Evolutionary conservation across 2,113 vertebrate genomes (phyloP).

Genomic region (Budorcas taxicolor): DNA sequence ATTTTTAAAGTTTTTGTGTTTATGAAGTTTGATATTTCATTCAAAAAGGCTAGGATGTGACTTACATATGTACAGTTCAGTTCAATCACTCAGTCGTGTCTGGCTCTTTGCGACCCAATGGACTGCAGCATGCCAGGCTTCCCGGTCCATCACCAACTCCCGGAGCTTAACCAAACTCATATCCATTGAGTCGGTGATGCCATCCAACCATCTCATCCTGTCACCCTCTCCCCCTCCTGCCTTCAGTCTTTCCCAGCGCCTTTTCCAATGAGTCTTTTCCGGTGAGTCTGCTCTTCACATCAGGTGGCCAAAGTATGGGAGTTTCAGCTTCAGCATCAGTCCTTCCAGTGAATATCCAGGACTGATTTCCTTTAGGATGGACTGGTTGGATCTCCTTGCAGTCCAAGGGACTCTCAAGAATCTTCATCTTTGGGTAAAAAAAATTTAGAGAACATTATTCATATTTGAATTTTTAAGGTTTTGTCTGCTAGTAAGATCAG

Average conservation of each 20-base stretch:
- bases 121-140: not conserved
- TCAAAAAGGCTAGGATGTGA: not conserved
- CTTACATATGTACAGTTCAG: not conserved
- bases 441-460: not conserved
- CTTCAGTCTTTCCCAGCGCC: not conserved
- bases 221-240: not conserved
- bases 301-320: not conserved
- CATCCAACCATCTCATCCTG: not conserved
- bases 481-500: not conserved
- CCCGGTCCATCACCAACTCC: not conserved
- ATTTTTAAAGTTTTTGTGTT: not conserved
- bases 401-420: not conserved
- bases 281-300: not conserved
- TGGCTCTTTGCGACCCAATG: rapidly evolving
- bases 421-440: not conserved
- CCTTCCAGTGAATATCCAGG: not conserved
- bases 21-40: not conserved
- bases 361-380: not conserved
- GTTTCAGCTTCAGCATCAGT: not conserved
- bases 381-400: not conserved
- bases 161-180: not conserved
- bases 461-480: not conserved
- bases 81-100: not conserved
- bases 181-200: not conserved
- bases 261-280: not conserved